Base-by-base conservation (phyloP, 2,113 vertebrate genomes). In the Sceloporus undulatus region DNA sequence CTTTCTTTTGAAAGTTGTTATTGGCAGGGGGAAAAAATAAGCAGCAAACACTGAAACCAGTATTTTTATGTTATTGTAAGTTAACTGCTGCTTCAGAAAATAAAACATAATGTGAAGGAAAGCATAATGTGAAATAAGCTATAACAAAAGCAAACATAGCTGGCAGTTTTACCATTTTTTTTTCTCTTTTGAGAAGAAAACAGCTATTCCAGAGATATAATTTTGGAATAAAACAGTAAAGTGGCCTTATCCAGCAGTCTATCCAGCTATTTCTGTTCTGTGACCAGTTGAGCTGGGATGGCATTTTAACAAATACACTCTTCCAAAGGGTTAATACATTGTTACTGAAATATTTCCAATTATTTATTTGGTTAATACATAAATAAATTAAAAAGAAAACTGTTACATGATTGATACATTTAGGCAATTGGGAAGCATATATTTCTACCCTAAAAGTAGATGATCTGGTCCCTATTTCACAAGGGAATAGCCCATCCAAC, bases 41-140 rank as follows among this genome's bases (percentile, higher is more conserved):
- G 56, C 73, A 88, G 19, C 68, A 70, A 88, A 77, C 21, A 68
- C 25, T 7, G 23, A 83, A 38, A 27, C 13, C 29, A 75, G 74
- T 88, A 68, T 68, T 68, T 86, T 88, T 76, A 68, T 77, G 73
- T 52, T 59, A 52, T 59, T 81, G n/a, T 83, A 88, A 54, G 81
- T 88, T 78, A 76, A 56, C 79, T 77, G 42, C 73, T 83, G 42
- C 87, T 68, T 48, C 9, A 38, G 59, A n/a, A 88, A 82, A 88
- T 83, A 78, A 76, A 88, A 77, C 59, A 87, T 65, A 42, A 87
- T 82, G 40, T 82, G 56, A 82, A 87, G n/a, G 40, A 75, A 75
- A 38, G 9, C 2, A 8, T 77, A 77, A 70, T 54, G 48, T 2
- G 13, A 68, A 77, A 54, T 82, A 66, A 70, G n/a, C 65, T 27